These are phyloP conservation scores for Trichopria drosophilae DNA, from an alignment of 2,888 invertebrate species.

Conservation along the genomic window DNA sequence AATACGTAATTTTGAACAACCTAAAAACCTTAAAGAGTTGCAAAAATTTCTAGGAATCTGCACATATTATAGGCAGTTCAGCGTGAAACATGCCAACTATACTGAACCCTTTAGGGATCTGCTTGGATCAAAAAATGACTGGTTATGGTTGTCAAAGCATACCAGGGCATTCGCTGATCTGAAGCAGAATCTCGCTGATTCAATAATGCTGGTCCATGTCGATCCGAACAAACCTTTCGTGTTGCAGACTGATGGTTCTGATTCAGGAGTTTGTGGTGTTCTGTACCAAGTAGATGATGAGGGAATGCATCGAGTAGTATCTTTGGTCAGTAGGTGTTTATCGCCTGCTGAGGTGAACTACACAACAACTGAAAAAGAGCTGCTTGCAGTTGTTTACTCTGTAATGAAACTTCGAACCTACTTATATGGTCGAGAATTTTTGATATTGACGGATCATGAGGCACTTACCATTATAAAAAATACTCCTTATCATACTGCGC, in stretches of 20 bases:
- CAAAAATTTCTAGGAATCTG: slow-evolving; percentile 30
- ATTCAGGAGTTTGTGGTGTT: slow-evolving; percentile 31
- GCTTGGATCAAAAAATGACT: slow-evolving; percentile 4
- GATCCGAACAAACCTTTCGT: no score
- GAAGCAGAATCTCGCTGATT: slow-evolving; percentile 10
- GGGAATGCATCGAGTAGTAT: slow-evolving; percentile 25
- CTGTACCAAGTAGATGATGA: slow-evolving; percentile 30
- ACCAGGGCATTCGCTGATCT: slow-evolving; percentile 11
- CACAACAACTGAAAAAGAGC: no score
- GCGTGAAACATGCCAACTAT: slow-evolving; percentile 3
- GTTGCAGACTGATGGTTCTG: slow-evolving; percentile 28
- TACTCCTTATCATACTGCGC: slow-evolving; percentile 36
- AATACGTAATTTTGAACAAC: slow-evolving; percentile 35
- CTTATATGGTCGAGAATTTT: slow-evolving; percentile 33
- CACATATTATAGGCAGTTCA: slow-evolving; percentile 22
- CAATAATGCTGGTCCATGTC: slow-evolving; percentile 11
- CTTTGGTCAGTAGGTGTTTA: slow-evolving; percentile 37
- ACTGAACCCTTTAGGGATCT: slow-evolving; percentile 20
- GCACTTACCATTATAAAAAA: slow-evolving; percentile 40
- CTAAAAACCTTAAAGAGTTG: slow-evolving; percentile 36
- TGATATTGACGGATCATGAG: slow-evolving; percentile 40
- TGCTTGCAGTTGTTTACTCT: slow-evolving; percentile 38
- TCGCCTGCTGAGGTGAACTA: slow-evolving; percentile 32
- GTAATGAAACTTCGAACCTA: slow-evolving; percentile 41
- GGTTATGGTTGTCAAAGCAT: slow-evolving; percentile 14